These are phyloP conservation scores for Parnassius mnemosyne DNA, from an alignment of 2,888 invertebrate species.

Conservation along the genomic window DNA sequence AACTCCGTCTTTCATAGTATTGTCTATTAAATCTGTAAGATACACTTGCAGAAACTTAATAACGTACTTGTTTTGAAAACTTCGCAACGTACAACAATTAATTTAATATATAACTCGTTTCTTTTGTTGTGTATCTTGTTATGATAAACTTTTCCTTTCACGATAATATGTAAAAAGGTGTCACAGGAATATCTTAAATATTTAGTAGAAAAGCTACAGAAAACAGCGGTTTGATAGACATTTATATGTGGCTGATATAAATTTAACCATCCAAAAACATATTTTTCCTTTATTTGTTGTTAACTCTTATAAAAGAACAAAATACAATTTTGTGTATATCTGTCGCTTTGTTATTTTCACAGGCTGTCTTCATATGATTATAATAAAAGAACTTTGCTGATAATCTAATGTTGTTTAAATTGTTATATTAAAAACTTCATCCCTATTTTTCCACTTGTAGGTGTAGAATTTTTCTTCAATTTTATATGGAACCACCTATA, in stretches of 20 bases:
- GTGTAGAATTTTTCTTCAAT: too few relatives aligned
- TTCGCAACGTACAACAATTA: constrained; percentile 31
- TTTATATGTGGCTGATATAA: constrained; percentile 5
- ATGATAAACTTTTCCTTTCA: neutral
- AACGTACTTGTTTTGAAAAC: constrained; percentile 33
- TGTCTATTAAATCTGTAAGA: constrained; percentile 74
- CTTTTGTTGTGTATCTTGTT: neutral
- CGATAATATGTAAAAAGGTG: neutral
- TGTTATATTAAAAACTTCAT: too few relatives aligned
- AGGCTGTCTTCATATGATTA: too few relatives aligned
- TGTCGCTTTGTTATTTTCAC: too few relatives aligned
- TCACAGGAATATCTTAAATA: constrained; percentile 11
- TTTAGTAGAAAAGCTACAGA: constrained; percentile 14
- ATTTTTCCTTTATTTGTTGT: too few relatives aligned
- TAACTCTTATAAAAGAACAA: too few relatives aligned
- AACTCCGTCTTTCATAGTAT: constrained; percentile 66
- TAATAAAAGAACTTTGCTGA: too few relatives aligned
- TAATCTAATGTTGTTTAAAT: too few relatives aligned
- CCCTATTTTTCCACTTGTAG: too few relatives aligned
- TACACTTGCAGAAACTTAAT: constrained; percentile 35
- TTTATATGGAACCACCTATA: too few relatives aligned
- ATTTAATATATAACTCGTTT: constrained; percentile 30
- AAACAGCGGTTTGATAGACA: constrained; percentile 20
- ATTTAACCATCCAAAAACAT: too few relatives aligned
- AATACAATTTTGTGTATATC: too few relatives aligned